phyloP scores from a whole-genome alignment of 2,113 vertebrate genomes.

The human (Homo sapiens) region DNA sequence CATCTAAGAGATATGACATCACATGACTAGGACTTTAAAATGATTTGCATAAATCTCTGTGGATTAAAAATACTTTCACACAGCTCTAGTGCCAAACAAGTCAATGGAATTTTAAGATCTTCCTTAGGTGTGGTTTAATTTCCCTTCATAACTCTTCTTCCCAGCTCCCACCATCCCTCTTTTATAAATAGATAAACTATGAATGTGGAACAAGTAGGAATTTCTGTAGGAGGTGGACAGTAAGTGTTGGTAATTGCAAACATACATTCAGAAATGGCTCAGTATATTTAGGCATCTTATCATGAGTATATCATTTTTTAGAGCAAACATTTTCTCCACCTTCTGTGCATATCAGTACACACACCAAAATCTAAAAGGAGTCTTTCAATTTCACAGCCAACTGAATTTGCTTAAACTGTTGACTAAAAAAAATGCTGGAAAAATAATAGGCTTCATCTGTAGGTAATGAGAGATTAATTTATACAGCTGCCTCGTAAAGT shows the following conservation, averaged over 20 bases:
- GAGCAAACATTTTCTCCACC: conserved; percentile 56
- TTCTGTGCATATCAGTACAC: not conserved
- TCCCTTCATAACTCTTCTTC: not conserved
- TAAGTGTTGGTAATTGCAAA: not conserved
- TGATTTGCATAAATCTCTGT: conserved; percentile 55
- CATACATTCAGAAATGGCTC: not conserved
- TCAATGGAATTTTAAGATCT: conserved; percentile 49
- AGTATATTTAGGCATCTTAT: not conserved
- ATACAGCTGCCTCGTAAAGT: not conserved
- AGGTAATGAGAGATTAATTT: conserved; percentile 33
- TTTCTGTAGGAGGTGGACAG: conserved; percentile 3
- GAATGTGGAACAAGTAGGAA: not conserved
- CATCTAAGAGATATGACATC: conserved; percentile 12
- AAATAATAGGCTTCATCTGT: not conserved
- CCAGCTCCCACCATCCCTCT: not conserved
- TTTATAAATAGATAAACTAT: not conserved
- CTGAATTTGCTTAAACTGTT: conserved; percentile 19
- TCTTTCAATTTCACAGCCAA: conserved; percentile 44
- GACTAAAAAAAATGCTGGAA: conserved; percentile 41
- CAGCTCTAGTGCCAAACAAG: conserved; percentile 32
- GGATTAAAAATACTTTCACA: conserved; percentile 53
- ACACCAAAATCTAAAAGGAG: conserved; percentile 40
- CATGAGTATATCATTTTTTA: conserved; percentile 15
- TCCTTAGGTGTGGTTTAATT: not conserved
- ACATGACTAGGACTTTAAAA: not conserved